Evolutionary conservation across 2,113 vertebrate species (phyloP).

Genomic region (Artemisiospiza belli): DNA sequence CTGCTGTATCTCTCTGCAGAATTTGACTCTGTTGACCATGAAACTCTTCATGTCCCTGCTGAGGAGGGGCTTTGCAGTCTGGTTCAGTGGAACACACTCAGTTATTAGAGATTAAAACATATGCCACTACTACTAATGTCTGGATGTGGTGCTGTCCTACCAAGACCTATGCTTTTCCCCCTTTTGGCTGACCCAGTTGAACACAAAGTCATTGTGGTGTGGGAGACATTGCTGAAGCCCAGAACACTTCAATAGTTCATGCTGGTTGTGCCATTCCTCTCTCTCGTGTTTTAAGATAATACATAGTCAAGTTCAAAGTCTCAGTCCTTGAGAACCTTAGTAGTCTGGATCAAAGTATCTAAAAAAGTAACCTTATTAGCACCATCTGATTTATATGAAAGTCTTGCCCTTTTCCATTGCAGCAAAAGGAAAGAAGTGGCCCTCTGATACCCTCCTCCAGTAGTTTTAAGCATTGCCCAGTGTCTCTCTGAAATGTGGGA

Average conservation of each 20-base stretch:
- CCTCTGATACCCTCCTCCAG: background rate
- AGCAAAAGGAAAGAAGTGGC: background rate
- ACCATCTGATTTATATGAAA: background rate
- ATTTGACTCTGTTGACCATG: background rate
- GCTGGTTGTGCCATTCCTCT: background rate
- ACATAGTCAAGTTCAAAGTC: background rate
- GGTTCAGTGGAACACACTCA: background rate
- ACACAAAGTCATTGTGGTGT: background rate
- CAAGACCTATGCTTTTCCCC: background rate
- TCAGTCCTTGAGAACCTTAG: background rate
- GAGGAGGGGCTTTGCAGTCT: background rate
- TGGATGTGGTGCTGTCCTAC: background rate
- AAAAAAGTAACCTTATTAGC: background rate
- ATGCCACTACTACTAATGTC: background rate
- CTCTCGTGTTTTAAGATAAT: background rate
- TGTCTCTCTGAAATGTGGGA: background rate
- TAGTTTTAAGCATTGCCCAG: background rate
- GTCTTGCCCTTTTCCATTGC: background rate
- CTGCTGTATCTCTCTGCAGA: fast-evolving
- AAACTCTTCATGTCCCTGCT: background rate
- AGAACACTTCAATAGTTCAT: background rate
- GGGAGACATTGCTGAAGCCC: background rate
- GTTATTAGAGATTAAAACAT: background rate
- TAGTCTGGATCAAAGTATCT: background rate
- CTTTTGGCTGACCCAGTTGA: background rate